These are phyloP conservation scores for Phasia obesa DNA, from an alignment of 2,888 invertebrate genomes.

Conservation along the genomic window DNA sequence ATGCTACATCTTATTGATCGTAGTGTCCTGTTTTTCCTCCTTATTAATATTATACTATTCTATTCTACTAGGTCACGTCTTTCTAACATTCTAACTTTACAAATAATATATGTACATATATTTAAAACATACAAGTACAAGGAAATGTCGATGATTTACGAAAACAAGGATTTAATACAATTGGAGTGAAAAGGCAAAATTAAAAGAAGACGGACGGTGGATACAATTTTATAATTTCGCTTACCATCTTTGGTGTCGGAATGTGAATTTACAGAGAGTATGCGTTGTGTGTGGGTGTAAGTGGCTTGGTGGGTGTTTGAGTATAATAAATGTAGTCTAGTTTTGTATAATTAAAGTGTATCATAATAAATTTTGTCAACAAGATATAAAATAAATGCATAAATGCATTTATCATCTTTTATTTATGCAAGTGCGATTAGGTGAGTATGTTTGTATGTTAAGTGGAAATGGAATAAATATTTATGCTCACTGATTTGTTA, in stretches of 20 bases:
- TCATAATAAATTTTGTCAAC: slow-evolving; percentile 67
- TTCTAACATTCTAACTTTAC: too few relatives aligned
- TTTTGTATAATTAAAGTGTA: slow-evolving; percentile 65
- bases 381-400: slow-evolving; percentile 38
- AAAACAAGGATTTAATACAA: too few relatives aligned
- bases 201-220: too few relatives aligned
- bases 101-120: too few relatives aligned
- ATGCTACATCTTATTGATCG: too few relatives aligned
- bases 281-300: slow-evolving; percentile 53
- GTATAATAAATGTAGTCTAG: slow-evolving; percentile 21
- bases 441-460: slow-evolving; percentile 9
- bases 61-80: too few relatives aligned
- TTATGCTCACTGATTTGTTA: slow-evolving; percentile 41
- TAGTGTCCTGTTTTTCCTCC: too few relatives aligned
- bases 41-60: too few relatives aligned
- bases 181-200: neutral
- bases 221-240: neutral
- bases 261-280: neutral
- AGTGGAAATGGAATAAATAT: slow-evolving; percentile 61
- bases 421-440: slow-evolving; percentile 12
- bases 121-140: too few relatives aligned
- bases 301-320: slow-evolving; percentile 21
- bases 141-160: too few relatives aligned
- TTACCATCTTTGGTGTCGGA: neutral
- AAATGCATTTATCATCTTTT: slow-evolving; percentile 36